Evolutionary conservation across 2,888 invertebrate species (phyloP).

Genomic region (Lithophane semibrunnea): DNA sequence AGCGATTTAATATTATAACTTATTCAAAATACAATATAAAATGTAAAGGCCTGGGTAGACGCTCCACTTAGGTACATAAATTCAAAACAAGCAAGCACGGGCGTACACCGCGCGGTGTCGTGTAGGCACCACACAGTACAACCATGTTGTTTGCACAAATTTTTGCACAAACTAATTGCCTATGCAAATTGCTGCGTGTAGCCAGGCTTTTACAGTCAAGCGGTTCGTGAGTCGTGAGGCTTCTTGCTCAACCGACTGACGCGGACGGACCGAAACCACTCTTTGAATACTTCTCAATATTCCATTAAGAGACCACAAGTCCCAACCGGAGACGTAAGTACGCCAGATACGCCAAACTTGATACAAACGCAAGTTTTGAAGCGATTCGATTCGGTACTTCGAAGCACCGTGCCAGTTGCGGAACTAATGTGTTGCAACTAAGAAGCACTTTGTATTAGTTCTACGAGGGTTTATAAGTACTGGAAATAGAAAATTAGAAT

Average conservation of each 20-base stretch:
- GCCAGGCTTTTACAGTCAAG: background rate
- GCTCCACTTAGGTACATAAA: background rate
- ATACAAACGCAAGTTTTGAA: constrained; percentile 18
- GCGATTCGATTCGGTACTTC: background rate
- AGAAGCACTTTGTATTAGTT: background rate
- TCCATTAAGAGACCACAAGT: background rate
- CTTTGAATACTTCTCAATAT: constrained; percentile 3
- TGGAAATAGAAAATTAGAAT: background rate
- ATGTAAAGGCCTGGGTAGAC: too few relatives aligned
- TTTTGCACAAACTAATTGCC: background rate
- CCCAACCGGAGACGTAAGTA: background rate
- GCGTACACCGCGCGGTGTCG: too few relatives aligned
- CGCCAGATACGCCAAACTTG: constrained; percentile 1
- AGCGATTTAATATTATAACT: background rate
- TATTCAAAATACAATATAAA: background rate
- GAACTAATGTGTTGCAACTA: constrained; percentile 6
- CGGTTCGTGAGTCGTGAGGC: too few relatives aligned
- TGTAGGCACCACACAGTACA: too few relatives aligned
- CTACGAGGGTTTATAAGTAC: background rate
- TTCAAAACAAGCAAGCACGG: background rate
- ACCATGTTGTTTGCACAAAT: background rate
- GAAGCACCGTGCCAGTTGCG: background rate
- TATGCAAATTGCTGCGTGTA: background rate
- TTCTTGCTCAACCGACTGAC: background rate
- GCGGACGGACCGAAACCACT: background rate